These are phyloP conservation scores for Melitaea athalia DNA, from an alignment of 2,888 invertebrate species.

Conservation along the genomic window DNA sequence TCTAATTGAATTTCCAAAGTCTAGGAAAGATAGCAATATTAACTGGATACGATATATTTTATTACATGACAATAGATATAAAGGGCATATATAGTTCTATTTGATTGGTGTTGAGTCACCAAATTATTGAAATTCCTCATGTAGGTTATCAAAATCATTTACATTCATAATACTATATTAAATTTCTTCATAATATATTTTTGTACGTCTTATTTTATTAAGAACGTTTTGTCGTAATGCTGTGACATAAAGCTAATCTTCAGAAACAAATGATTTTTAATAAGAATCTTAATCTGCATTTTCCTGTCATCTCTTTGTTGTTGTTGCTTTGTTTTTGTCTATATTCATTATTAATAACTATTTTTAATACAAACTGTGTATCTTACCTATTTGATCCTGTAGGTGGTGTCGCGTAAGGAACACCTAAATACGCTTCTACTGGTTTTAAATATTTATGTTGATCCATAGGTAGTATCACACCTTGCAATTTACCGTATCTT, in stretches of 20 bases:
- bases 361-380: not conserved
- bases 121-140: not conserved
- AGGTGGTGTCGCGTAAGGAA: conserved; percentile 94
- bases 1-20: conserved; percentile 26
- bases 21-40: conserved; percentile 28
- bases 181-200: too few species aligned
- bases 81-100: too few species aligned
- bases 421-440: conserved; percentile 91
- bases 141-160: too few species aligned
- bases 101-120: not conserved
- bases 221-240: too few species aligned
- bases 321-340: not conserved
- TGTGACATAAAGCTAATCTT: too few species aligned
- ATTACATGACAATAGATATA: conserved; percentile 16
- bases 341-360: not conserved
- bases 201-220: too few species aligned
- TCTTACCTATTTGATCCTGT: conserved; percentile 88
- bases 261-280: too few species aligned
- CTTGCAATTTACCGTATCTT: conserved; percentile 92
- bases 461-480: conserved; percentile 90
- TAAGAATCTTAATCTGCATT: too few species aligned
- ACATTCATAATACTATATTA: too few species aligned
- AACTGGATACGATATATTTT: conserved; percentile 26
- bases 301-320: too few species aligned
- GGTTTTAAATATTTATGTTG: conserved; percentile 88